Base-by-base conservation (phyloP, 2,113 vertebrate species). In the Tachysurus fulvidraco region DNA sequence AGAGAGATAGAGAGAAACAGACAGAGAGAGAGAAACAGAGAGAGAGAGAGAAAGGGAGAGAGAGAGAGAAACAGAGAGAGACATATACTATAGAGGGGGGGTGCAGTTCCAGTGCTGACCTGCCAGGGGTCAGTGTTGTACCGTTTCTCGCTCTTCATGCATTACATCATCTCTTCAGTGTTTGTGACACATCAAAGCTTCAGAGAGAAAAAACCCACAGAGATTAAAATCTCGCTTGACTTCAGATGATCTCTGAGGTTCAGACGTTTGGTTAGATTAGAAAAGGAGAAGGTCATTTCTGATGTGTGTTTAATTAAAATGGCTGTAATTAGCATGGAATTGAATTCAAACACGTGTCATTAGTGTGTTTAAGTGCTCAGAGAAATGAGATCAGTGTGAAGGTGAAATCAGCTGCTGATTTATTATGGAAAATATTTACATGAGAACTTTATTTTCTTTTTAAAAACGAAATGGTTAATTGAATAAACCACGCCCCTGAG, bases 111-210 rank as follows among this genome's bases (percentile, higher is more conserved):
- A 19, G 5, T 0, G 1, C 2, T 21, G 36, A 25, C 73, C n/a
- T 13, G 36, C 64, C 6, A 86, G 88, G 57, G 81, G 62, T 21
- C 44, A 88, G 84, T 71, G 73, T 83, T 83, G 88, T 11, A 17
- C 88, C 67, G 13, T 44, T 14, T n/a, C 25, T 85, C 71, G 10
- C n/a, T 3, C 21, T 3, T 71, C 21, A 81, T 6, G 23, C 79
- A 25, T 74, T 81, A 78, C 74, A 73, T 74, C 77, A 69, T 60
- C 77, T 14, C 50, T 41, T 52, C 44, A 60, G 11, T 30, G 25
- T 25, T 65, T 62, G 5, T 60, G n/a, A 52, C 83, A 16, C 21
- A 62, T 78, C 44, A 73, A 62, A 57, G 60, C 36, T 46, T 3
- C 25, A 30, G 52, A 60, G 54, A 5, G 19, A 28, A 59, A 57